A percentile compares a stretch with the other conserved stretches of the same genome.
These are phyloP conservation scores for Brachionichthys hirsutus DNA, from an alignment of 2,113 vertebrate genomes.

Conservation along the genomic window DNA sequence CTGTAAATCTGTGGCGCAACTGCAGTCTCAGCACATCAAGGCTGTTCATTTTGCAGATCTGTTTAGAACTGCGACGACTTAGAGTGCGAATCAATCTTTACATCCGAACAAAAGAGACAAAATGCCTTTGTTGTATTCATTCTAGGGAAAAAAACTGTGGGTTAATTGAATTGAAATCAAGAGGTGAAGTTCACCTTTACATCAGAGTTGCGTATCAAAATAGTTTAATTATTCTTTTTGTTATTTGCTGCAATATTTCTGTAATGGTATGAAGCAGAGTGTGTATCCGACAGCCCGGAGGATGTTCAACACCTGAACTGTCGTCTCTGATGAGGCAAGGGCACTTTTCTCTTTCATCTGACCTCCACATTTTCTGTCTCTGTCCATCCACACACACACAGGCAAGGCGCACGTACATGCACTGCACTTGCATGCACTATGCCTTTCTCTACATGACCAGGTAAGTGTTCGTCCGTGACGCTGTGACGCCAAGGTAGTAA, in stretches of 20 bases:
- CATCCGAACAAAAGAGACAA: neutral
- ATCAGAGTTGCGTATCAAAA: neutral
- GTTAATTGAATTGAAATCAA: neutral
- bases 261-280: neutral
- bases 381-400: conserved; percentile 2
- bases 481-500: conserved; percentile 44
- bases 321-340: conserved; percentile 25
- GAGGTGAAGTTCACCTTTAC: neutral
- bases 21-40: conserved; percentile 50
- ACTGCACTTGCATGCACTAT: conserved; percentile 20
- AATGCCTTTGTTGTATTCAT: neutral
- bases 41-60: conserved; percentile 44
- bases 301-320: conserved; percentile 17
- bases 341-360: conserved; percentile 52
- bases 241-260: neutral
- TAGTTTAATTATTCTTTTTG: neutral
- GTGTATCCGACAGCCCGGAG: neutral
- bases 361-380: conserved; percentile 50
- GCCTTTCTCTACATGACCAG: conserved; percentile 40
- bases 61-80: conserved; percentile 20
- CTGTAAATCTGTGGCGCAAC: conserved; percentile 41
- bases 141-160: neutral
- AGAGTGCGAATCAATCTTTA: no score
- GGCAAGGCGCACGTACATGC: neutral
- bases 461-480: conserved; percentile 50